Evolutionary conservation across 2,888 invertebrate genomes (phyloP), one percentile per base, ranked within the genome.

Genomic region (Caenorhabditis zanzibari): DNA sequence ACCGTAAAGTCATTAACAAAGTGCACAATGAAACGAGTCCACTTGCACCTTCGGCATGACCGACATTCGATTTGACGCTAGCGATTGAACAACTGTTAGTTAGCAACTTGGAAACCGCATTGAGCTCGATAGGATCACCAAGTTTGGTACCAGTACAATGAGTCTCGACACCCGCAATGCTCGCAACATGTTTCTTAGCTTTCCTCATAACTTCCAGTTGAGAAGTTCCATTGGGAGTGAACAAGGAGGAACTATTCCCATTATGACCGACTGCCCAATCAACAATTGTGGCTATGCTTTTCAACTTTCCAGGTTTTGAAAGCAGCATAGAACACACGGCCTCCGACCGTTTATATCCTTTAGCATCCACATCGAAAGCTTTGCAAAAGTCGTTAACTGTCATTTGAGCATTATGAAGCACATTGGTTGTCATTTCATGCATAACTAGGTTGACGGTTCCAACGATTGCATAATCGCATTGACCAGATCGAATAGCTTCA

Each of bases 401-500:
- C 88, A 92, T 90, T 54, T 90, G 88, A 2, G 90, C 88, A 12
- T 90, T 88, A 56, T 82, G 72, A 81, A 92, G 87, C 4, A 90
- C 91, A n/a, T 89, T 80, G 5, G 89, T 90, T 12, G 89, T 87
- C 74, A 89, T 86, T 38, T 91, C 90, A 64, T 87, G 87, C 38
- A 92, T 68, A 26, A 92, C 85, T n/a, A 92, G 64, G 76, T 92
- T 92, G 3, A 88, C 87, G n/a, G 89, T 90, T 3, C 89, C 92
- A 6, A 92, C 92, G 12, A 92, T 83, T 5, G 92, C 92, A 49
- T 72, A 74, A 6, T 86, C 84, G 44, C 86, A 86, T 58, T 74
- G 72, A 56, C 81, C 76, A 16, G 47, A 22, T 86, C 95, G 94
- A 90, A 97, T 96, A 44, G 96, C 95, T 14, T 90, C 88, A 35